phyloP scores from a whole-genome alignment of 2,113 vertebrate species.

The Epinephelus fuscoguttatus region DNA sequence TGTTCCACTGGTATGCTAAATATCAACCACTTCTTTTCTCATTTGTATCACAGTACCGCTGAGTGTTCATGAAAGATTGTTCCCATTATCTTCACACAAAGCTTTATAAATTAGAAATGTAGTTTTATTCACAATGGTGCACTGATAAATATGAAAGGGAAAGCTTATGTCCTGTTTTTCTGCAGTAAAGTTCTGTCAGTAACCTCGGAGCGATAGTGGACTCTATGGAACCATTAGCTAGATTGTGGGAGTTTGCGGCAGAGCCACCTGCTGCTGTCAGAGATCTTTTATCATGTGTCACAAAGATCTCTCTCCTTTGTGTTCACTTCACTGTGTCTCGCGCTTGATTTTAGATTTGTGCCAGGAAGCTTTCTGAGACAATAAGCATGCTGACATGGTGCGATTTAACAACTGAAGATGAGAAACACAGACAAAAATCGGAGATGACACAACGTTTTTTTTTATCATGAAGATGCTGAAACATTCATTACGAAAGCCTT shows the following conservation, averaged over 20 bases:
- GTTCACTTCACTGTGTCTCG: slow-evolving; percentile 27
- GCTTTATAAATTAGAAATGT: slow-evolving; percentile 23
- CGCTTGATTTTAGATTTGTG: slow-evolving; percentile 49
- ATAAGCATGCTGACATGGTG: slow-evolving; percentile 40
- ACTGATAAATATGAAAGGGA: slow-evolving; percentile 25
- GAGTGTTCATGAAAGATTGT: slow-evolving; percentile 23
- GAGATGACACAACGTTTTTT: slow-evolving; percentile 46
- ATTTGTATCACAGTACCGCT: slow-evolving; percentile 47
- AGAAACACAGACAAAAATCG: slow-evolving; percentile 57
- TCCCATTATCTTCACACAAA: slow-evolving; percentile 24
- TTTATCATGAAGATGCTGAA: slow-evolving; percentile 50
- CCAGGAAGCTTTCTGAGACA: slow-evolving; percentile 51
- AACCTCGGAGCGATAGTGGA: neutral
- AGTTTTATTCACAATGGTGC: neutral
- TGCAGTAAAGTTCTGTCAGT: neutral
- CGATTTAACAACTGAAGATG: slow-evolving; percentile 58
- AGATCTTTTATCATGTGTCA: slow-evolving; percentile 55
- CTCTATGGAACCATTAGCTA: slow-evolving; percentile 26
- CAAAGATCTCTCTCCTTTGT: slow-evolving; percentile 36
- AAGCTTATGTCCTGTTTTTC: slow-evolving; percentile 10
- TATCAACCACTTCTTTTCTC: slow-evolving; percentile 52
- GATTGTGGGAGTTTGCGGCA: slow-evolving; percentile 18
- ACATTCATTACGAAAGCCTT: slow-evolving; percentile 65
- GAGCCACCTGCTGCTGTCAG: slow-evolving; percentile 55
- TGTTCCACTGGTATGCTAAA: slow-evolving; percentile 46